A percentile compares a stretch with the other conserved stretches of the same genome.
Conservation (phyloP, 2,888 invertebrate species). For the Nemotelus pantherinus region DNA sequence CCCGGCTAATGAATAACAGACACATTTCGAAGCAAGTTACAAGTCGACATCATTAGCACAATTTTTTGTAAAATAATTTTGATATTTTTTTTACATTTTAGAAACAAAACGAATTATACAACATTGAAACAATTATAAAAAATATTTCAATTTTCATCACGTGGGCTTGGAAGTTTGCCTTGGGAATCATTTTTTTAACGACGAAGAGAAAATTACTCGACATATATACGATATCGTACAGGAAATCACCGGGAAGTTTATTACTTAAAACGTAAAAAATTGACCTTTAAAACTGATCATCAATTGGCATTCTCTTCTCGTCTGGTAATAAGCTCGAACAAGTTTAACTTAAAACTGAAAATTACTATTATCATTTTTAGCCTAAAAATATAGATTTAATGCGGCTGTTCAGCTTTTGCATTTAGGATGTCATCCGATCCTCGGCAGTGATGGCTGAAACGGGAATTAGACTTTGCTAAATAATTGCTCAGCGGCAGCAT, state of each 20-base stretch:
- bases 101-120: neutral
- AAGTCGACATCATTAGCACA: neutral
- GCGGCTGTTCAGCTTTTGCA: no score
- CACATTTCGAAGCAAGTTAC: neutral
- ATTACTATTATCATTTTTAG: no score
- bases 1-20: no score
- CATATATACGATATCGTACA: conserved; percentile 4
- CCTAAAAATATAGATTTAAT: no score
- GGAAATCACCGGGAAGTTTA: conserved; percentile 21
- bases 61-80: neutral
- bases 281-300: no score
- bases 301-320: no score
- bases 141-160: conserved; percentile 19
- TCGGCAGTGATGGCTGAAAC: no score
- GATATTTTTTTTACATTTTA: neutral
- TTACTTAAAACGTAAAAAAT: neutral
- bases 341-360: no score
- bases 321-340: no score
- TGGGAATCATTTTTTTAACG: neutral
- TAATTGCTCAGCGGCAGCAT: no score
- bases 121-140: neutral
- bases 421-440: no score
- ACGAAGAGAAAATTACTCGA: neutral
- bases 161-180: conserved; percentile 27
- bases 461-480: no score